Evolutionary conservation across 2,797 vertebrate species (phyloP).

Genomic region (Pseudochaenichthys georgianus): DNA sequence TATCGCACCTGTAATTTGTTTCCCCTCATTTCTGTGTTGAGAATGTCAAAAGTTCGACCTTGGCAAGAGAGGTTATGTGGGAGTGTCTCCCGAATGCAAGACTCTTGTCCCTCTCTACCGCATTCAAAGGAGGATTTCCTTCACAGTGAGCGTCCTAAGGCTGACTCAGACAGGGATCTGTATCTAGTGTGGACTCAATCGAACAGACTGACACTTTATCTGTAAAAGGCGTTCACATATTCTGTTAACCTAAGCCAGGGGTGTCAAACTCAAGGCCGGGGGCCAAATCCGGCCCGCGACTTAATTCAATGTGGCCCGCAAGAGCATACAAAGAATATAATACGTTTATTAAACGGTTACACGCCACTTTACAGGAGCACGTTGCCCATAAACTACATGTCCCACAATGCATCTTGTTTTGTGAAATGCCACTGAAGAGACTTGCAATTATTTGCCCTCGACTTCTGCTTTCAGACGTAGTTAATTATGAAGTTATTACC

Average conservation of each 20-base stretch:
- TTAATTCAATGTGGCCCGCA: too few relatives aligned
- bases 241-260: background rate
- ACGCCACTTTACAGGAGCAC: too few relatives aligned
- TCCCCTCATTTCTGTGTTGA: conserved; percentile 36
- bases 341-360: too few relatives aligned
- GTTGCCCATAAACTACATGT: too few relatives aligned
- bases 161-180: conserved; percentile 11
- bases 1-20: conserved; percentile 53
- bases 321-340: too few relatives aligned
- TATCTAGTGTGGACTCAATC: background rate
- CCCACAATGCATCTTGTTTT: too few relatives aligned
- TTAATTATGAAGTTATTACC: too few relatives aligned
- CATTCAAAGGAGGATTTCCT: conserved; percentile 12
- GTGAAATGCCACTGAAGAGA: too few relatives aligned
- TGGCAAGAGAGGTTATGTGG: background rate
- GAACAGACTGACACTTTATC: background rate
- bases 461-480: too few relatives aligned
- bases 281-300: too few relatives aligned
- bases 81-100: conserved; percentile 9
- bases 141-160: conserved; percentile 8
- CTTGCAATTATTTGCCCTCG: too few relatives aligned
- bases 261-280: too few relatives aligned
- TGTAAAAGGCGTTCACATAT: conserved; percentile 12
- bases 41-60: conserved; percentile 32
- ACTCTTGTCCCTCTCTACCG: conserved; percentile 14